Evolutionary conservation across 1,140 invertebrate species (phyloP).

Genomic region (Medauroidea extradentata): DNA sequence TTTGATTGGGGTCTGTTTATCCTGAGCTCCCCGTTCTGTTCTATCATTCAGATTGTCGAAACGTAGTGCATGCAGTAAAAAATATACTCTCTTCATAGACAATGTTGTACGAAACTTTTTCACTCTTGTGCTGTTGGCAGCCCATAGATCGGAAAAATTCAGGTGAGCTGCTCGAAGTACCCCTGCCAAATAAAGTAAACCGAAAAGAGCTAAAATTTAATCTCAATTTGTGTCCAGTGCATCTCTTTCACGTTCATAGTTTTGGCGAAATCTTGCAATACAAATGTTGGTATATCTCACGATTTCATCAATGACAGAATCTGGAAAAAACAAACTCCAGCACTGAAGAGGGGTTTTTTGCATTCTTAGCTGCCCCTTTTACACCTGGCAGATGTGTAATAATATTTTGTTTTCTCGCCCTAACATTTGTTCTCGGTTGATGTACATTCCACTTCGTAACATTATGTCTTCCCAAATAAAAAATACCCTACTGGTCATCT

Average conservation of each 20-base stretch:
- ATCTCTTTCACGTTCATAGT: conserved; percentile 25
- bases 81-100: conserved; percentile 34
- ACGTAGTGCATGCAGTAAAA: conserved; percentile 31
- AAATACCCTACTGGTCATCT: background rate
- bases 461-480: background rate
- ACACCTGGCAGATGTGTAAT: conserved; percentile 15
- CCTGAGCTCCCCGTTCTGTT: conserved; percentile 26
- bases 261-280: conserved; percentile 17
- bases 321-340: conserved; percentile 26
- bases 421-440: too few relatives aligned
- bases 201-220: conserved; percentile 19
- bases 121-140: conserved; percentile 27
- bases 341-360: conserved; percentile 19
- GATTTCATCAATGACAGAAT: conserved; percentile 22
- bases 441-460: too few relatives aligned
- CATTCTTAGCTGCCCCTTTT: conserved; percentile 18
- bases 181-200: conserved; percentile 36
- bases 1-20: conserved; percentile 36
- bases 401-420: conserved; percentile 8
- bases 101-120: conserved; percentile 33
- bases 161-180: conserved; percentile 19
- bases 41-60: conserved; percentile 33
- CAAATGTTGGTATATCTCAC: conserved; percentile 27
- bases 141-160: conserved; percentile 32
- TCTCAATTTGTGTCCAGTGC: conserved; percentile 11